Base-by-base conservation (phyloP, 2,888 invertebrate species). In the Synanthedon formicaeformis region DNA sequence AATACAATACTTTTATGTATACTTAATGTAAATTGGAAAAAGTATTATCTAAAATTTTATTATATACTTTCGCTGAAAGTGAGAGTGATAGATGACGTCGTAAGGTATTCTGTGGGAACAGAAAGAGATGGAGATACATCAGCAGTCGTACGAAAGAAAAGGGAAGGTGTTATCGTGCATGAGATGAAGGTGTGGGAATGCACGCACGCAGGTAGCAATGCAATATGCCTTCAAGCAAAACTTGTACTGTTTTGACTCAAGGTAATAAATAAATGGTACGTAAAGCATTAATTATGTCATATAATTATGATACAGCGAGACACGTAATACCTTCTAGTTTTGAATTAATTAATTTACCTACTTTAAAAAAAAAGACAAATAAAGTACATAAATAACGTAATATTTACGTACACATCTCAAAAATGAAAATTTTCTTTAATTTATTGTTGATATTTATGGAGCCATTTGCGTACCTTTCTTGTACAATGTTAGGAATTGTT, bases 21-120 rank as follows among this genome's bases (percentile, higher is more conserved):
- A 5, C 23, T 23, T 23, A 34, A 34, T 10, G 34, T 34, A 34
- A 34, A 34, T 34, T 10, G 10, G 10, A 34, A 34, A 34, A 34
- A 34, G 16, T 49, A 52, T 41, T 51, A 59, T 81, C 74, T 78
- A 55, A 50, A 40, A 56, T 54, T 68, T 69, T 67, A 54, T 11
- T 52, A 40, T 77, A 55, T 75, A 69, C 81, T 66, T 34, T 50
- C 57, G 73, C 71, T 60, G 84, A 86, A 76, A 86, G 86, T 82
- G 84, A 86, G 85, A 86, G 86, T 85, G 78, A 82, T 83, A 78
- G 78, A 81, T 85, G 84, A 85, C 84, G 83, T 83, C 67, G 73
- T 70, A 63, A 73, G 75, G 67, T 71, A 72, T 74, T 69, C 65
- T 68, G 61, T 58, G 54, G 54, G 60, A 65, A 48, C 14, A 61